Evolutionary conservation across 2,797 vertebrate genomes (phyloP).

Genomic region (Sebastes itinus): DNA sequence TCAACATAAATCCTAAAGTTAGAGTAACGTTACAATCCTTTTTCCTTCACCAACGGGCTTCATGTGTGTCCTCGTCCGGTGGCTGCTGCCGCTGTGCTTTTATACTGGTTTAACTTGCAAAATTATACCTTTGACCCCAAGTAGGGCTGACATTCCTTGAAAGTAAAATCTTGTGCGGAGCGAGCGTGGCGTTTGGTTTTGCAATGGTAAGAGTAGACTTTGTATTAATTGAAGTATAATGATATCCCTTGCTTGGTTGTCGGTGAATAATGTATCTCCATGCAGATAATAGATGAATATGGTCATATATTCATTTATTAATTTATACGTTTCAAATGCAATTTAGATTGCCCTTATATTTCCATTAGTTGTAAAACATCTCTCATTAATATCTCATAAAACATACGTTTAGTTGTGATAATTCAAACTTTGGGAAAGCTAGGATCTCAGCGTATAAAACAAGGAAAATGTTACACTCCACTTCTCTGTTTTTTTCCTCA

Average conservation of each 20-base stretch:
- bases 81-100: constrained; percentile 60
- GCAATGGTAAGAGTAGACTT: constrained; percentile 78
- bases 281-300: constrained; percentile 77
- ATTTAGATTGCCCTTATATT: constrained; percentile 46
- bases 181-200: constrained; percentile 63
- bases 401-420: background rate
- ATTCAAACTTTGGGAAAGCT: background rate
- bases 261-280: constrained; percentile 80
- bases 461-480: background rate
- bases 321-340: constrained; percentile 73
- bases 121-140: constrained; percentile 80
- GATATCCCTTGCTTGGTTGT: constrained; percentile 64
- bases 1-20: background rate
- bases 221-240: constrained; percentile 84
- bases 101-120: constrained; percentile 79
- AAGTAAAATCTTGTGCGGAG: constrained; percentile 70
- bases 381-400: background rate
- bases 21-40: background rate
- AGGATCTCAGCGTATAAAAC: background rate
- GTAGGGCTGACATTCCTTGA: constrained; percentile 80
- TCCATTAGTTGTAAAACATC: constrained; percentile 1
- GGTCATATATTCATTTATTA: constrained; percentile 82
- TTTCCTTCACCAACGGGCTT: constrained; percentile 24
- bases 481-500: background rate
- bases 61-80: constrained; percentile 34